Evolutionary conservation across 37 sponge, comb jelly and placozoan genomes (phyloP).

Genomic region (Theonella swinhoei): DNA sequence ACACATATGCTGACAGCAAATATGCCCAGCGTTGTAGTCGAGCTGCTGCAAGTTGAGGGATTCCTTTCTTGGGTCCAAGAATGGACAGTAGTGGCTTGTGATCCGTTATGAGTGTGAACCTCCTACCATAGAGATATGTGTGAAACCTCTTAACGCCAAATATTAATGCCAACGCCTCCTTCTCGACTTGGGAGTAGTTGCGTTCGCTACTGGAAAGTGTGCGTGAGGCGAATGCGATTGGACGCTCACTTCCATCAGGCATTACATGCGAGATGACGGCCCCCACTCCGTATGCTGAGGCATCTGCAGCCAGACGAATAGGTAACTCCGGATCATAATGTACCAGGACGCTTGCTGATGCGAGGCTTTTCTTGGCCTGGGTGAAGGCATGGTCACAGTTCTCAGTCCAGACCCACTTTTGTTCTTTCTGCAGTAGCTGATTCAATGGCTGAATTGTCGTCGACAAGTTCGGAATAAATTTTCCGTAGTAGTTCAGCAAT

Average conservation of each 20-base stretch:
- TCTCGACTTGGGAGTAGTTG: constrained; percentile 16
- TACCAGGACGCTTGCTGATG: not conserved
- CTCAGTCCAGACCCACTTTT: not conserved
- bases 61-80: not conserved
- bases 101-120: constrained; percentile 25
- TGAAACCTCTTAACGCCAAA: constrained; percentile 18
- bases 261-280: constrained; percentile 4
- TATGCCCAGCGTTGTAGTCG: constrained; percentile 25
- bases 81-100: constrained; percentile 29
- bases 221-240: constrained; percentile 12
- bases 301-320: not conserved
- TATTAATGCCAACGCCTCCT: not conserved
- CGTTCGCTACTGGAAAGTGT: not conserved
- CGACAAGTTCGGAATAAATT: not conserved
- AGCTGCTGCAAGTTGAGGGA: constrained; percentile 25
- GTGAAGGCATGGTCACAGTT: not conserved
- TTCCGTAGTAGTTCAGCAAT: not conserved
- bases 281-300: too few relatives aligned
- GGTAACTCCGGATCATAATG: constrained; percentile 1
- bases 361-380: not conserved
- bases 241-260: constrained; percentile 10
- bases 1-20: constrained; percentile 6
- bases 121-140: constrained; percentile 7
- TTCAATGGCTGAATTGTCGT: constrained; percentile 15
- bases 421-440: not conserved